phyloP scores from a whole-genome alignment of 1,140 invertebrate genomes.

The Temnothorax curvispinosus region DNA sequence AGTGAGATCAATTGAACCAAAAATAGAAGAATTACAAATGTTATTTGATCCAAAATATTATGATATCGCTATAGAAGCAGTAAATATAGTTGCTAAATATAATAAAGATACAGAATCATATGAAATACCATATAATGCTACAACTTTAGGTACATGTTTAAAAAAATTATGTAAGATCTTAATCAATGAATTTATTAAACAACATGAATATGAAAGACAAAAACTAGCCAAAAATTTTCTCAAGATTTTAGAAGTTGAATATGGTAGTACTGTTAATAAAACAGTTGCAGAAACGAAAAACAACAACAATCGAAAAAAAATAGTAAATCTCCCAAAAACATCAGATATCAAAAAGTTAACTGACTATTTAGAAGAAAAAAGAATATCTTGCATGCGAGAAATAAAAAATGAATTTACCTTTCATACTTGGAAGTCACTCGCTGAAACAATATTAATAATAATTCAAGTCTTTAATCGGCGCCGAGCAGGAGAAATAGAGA shows the following conservation, averaged over 20 bases:
- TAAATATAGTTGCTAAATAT: slow-evolving; percentile 16
- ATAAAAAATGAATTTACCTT: neutral
- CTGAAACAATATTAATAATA: neutral
- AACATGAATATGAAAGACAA: neutral
- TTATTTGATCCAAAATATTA: slow-evolving; percentile 21
- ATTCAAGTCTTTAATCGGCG: slow-evolving; percentile 13
- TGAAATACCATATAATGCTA: neutral
- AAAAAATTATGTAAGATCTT: neutral
- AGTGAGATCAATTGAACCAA: neutral
- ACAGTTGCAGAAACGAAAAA: neutral
- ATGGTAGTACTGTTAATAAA: neutral
- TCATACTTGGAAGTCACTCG: neutral
- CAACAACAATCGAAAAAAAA: neutral
- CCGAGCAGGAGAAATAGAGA: neutral
- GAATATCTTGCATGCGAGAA: neutral
- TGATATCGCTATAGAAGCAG: slow-evolving; percentile 9
- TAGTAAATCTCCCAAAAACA: neutral
- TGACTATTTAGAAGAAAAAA: neutral
- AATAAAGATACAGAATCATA: neutral
- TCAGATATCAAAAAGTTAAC: neutral
- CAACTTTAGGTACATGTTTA: neutral
- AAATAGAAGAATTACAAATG: neutral
- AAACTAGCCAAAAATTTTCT: neutral
- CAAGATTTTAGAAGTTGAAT: neutral
- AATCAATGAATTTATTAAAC: neutral